Evolutionary conservation across 2,888 invertebrate species (phyloP), one percentile per base, ranked within the genome.

Genomic region (Arenicola marina): DNA sequence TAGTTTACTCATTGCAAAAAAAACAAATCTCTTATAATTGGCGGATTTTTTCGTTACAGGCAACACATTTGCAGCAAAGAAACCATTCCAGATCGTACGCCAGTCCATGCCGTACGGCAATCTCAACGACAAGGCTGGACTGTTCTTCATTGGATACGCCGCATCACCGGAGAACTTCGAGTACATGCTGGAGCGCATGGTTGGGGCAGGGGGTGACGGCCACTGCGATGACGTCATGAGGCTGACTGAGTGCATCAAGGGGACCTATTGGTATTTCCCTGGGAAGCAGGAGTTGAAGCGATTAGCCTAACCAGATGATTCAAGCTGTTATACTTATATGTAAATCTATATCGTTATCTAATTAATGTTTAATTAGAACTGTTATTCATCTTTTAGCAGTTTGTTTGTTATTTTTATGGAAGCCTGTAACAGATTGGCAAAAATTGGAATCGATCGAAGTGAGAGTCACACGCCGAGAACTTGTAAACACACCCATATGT

Each of bases 201-300:
- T 82, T 2, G 82, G 82, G 1, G 75, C 76, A 11, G 76, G 76
- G 15, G 73, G 69, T 1, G 80, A 78, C 53, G 74, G 74, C 0
- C 75, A 75, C 53, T 62, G 65, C 57, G 82, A 83, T 67, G 81
- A 82, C 68, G 74, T 83, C 63, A 83, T 83, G 83, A 71, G 73
- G 26, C 65, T 83, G 4, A 70, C 78, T 4, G 71, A 68, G 56
- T 81, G 81, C 61, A 71, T 76, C 26, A 76, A 77, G 58, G 80
- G 81, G 44, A 82, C 77, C 3, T 83, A 81, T 72, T 83, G 81
- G 81, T 83, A 82, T 68, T 83, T 83, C 72, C 83, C 83, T 11
- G 78, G 81, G 4, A 69, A 58, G 2, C 69, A 69, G 3, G 78
- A 81, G 59, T 71, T 82, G 31, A 74, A 71, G 61, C 75, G 76